Evolutionary conservation across 2,888 invertebrate species (phyloP), one percentile per base, ranked within the genome.

Genomic region (Drosophila kambysellisi): DNA sequence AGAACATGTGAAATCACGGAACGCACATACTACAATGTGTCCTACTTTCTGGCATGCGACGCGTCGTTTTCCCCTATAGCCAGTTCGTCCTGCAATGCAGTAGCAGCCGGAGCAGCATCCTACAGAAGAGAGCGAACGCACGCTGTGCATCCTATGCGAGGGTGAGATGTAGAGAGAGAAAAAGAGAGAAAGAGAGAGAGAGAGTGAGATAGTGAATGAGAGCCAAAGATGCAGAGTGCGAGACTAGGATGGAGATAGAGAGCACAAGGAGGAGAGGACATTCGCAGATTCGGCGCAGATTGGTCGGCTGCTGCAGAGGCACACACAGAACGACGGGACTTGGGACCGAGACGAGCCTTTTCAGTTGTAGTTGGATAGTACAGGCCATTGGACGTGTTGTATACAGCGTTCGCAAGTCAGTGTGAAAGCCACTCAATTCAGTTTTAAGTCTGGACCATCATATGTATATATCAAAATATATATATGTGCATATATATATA

Each of bases 281-380:
- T 3, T 2, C 43, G 43, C 62, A 60, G 80, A 81, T 75, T 81
- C 80, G 79, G 81, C 80, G 80, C 80, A 81, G 75, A 82, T 46
- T 74, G 69, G 69, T 82, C 79, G 82, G 81, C 67, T 83, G 81
- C 81, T 83, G 70, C 65, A 81, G 61, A 77, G 51, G 46, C 50
- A 56, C 43, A 70, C 63, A 74, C 50, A 35, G 51, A 52, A 46
- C 43, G 48, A 48, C 41, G 53, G 57, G 62, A 50, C 80, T 70
- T 63, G 62, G 64, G 50, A 56, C 70, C 76, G 79, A 69, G 83
- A 52, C 76, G 71, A 76, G 79, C 82, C 89, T 78, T 87, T 91
- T 92, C 92, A 92, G 92, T 92, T 92, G 92, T 92, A 92, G 92
- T 91, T 92, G 92, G 91, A 91, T 92, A 92, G 92, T 92, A 91